A percentile compares a stretch with the other conserved stretches of the same genome.
Evolutionary conservation across 2,797 vertebrate genomes (phyloP).

Genomic region (Alosa sapidissima): DNA sequence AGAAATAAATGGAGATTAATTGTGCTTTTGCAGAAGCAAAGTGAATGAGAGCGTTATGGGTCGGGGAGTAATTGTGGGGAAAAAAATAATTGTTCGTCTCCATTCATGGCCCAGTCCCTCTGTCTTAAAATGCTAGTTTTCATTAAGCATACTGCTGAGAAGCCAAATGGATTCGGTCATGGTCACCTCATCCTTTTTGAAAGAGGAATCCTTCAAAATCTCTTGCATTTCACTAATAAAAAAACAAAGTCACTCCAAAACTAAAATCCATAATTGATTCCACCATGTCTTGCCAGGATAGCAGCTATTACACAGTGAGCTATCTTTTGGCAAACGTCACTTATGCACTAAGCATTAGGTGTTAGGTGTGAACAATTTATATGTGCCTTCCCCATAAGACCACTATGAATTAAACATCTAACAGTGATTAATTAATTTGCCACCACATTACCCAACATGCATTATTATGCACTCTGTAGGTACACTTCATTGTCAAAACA

Average conservation of each 20-base stretch:
- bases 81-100: constrained; percentile 34
- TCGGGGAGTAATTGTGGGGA: constrained; percentile 46
- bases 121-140: constrained; percentile 54
- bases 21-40: constrained; percentile 30
- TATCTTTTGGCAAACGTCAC: background rate
- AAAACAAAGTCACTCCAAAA: background rate
- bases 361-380: background rate
- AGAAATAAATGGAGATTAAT: constrained; percentile 50
- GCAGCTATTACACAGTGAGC: background rate
- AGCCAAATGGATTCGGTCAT: constrained; percentile 53
- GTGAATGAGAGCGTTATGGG: constrained; percentile 40
- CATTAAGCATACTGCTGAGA: constrained; percentile 54
- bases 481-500: constrained; percentile 10
- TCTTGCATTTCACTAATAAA: constrained; percentile 40
- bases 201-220: constrained; percentile 6
- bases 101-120: constrained; percentile 41
- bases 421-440: background rate
- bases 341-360: background rate
- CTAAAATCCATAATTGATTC: background rate
- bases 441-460: constrained; percentile 12
- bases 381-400: background rate
- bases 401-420: background rate
- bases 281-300: background rate
- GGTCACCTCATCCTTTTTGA: constrained; percentile 36
- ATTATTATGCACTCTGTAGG: background rate